Percentiles rank a stretch among this genome's conserved stretches.
Evolutionary conservation across 2,888 invertebrate species (phyloP).

Genomic region (Xiphydria camelus): DNA sequence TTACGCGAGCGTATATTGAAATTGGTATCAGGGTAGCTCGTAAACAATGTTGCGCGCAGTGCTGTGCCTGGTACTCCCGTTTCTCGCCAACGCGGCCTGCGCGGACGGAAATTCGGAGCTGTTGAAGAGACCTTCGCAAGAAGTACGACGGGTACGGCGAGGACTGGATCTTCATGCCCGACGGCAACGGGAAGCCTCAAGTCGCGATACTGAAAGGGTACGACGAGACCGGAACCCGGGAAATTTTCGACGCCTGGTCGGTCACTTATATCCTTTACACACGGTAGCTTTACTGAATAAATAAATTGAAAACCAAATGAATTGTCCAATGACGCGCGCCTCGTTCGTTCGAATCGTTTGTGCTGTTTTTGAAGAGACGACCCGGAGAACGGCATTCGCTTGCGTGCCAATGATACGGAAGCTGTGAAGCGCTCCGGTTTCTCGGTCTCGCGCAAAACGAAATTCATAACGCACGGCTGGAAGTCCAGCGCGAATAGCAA

Average conservation of each 20-base stretch:
- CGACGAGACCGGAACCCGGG: slow-evolving; percentile 30
- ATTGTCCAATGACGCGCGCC: too few relatives aligned
- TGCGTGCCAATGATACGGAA: slow-evolving; percentile 37
- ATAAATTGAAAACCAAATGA: too few relatives aligned
- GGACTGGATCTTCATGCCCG: slow-evolving; percentile 57
- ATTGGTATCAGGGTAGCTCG: too few relatives aligned
- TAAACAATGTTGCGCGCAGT: too few relatives aligned
- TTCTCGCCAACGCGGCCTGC: slow-evolving; percentile 6
- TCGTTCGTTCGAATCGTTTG: too few relatives aligned
- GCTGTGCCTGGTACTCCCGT: too few relatives aligned
- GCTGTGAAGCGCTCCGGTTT: slow-evolving; percentile 39
- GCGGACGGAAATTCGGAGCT: neutral
- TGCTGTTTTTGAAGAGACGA: slow-evolving; percentile 39
- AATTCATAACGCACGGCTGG: slow-evolving; percentile 61
- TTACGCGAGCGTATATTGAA: too few relatives aligned
- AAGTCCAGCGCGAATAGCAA: slow-evolving; percentile 55
- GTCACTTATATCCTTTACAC: slow-evolving; percentile 48
- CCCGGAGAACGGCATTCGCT: slow-evolving; percentile 38
- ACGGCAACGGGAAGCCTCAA: slow-evolving; percentile 53
- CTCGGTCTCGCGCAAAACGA: slow-evolving; percentile 46
- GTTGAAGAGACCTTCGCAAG: slow-evolving; percentile 34
- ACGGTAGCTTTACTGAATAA: slow-evolving; percentile 33
- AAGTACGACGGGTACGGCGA: slow-evolving; percentile 54
- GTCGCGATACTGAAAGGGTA: slow-evolving; percentile 49
- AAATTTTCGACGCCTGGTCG: slow-evolving; percentile 34